A percentile compares a stretch with the other conserved stretches of the same genome.
phyloP scores from a whole-genome alignment of 2,797 vertebrate genomes.

The Oreochromis mossambicus region DNA sequence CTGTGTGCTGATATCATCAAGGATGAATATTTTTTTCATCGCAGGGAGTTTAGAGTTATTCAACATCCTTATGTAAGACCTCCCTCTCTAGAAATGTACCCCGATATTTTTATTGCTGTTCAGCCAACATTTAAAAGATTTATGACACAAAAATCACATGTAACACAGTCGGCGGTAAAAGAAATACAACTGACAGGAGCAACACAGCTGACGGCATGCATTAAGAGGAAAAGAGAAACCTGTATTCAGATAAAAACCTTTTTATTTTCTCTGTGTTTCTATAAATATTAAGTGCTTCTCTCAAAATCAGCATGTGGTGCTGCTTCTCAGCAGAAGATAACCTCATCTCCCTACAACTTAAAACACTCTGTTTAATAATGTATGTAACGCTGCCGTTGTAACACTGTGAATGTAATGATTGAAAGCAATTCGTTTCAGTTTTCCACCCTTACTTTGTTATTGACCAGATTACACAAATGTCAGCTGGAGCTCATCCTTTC shows the following conservation, averaged over 20 bases:
- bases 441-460: neutral
- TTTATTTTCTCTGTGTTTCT: neutral
- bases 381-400: neutral
- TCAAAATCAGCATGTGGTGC: neutral
- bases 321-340: neutral
- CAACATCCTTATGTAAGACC: neutral
- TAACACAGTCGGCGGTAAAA: neutral
- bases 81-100: neutral
- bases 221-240: neutral
- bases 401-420: neutral
- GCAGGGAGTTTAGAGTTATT: neutral
- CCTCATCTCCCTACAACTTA: neutral
- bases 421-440: neutral
- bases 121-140: neutral
- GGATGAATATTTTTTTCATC: neutral
- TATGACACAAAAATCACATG: neutral
- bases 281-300: neutral
- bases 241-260: neutral
- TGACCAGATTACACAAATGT: neutral
- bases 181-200: neutral
- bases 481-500: neutral
- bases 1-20: neutral
- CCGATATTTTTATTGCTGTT: fast-evolving
- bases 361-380: neutral
- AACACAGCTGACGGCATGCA: neutral